Percentiles rank a stretch among this genome's conserved stretches.
Evolutionary conservation across 2,888 invertebrate species (phyloP).

Genomic region (Conus canariensis): DNA sequence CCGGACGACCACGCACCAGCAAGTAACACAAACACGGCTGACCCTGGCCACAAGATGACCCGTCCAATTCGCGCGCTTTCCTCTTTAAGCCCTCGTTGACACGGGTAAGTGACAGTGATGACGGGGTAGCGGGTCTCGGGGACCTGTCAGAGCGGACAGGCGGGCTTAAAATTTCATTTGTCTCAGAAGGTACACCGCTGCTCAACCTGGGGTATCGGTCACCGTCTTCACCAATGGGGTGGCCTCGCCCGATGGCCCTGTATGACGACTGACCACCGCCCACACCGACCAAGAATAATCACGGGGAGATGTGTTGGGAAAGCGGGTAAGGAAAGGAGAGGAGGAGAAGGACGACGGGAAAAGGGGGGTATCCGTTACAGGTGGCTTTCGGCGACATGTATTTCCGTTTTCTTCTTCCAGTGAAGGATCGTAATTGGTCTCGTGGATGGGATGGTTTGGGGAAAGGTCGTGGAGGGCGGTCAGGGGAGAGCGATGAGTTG

Average conservation of each 20-base stretch:
- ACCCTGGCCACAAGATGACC: background rate
- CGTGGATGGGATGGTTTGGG: too few species aligned
- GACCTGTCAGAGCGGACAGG: background rate
- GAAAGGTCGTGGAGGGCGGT: too few species aligned
- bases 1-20: too few species aligned
- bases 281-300: background rate
- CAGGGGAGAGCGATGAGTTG: too few species aligned
- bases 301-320: background rate
- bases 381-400: background rate
- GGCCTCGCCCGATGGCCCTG: background rate
- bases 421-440: too few species aligned
- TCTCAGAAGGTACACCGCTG: background rate
- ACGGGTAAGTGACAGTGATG: background rate
- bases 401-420: too few species aligned
- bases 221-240: background rate
- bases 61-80: background rate
- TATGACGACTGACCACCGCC: background rate
- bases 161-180: conserved; percentile 12
- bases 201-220: background rate
- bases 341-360: background rate
- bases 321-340: background rate
- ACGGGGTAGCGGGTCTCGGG: background rate
- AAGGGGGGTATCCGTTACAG: background rate
- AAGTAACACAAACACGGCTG: too few species aligned
- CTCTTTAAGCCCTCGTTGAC: background rate